Evolutionary conservation across 2,113 vertebrate species (phyloP).

Genomic region (Platycercus adscitus): DNA sequence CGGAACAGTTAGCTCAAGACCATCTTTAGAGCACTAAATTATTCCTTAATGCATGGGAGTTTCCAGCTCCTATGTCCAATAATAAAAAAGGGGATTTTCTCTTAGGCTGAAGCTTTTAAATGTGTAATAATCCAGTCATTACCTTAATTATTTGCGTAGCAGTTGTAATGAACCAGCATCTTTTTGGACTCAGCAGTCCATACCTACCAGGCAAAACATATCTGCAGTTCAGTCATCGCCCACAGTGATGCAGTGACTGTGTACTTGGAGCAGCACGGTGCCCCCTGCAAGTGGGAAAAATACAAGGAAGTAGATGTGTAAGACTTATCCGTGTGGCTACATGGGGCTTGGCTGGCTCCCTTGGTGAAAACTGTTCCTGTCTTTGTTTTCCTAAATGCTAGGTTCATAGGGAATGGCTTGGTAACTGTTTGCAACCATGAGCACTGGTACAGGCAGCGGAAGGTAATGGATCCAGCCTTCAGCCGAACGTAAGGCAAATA

Average conservation of each 20-base stretch:
- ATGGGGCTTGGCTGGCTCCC: accelerated
- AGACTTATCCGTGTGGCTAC: neutral
- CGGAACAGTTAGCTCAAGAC: neutral
- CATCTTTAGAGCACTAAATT: neutral
- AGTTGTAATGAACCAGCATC: neutral
- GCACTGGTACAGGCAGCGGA: constrained; percentile 87
- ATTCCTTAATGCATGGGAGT: neutral
- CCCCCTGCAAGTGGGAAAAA: neutral
- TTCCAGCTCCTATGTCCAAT: neutral
- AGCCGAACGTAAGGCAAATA: constrained; percentile 80
- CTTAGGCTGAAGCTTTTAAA: neutral
- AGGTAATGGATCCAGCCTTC: constrained; percentile 90
- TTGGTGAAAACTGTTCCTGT: neutral
- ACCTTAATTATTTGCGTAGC: neutral
- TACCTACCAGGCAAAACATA: neutral
- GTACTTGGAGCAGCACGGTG: neutral
- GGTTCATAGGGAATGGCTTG: constrained; percentile 88
- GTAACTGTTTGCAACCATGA: constrained; percentile 81
- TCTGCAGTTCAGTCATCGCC: neutral
- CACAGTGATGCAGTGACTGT: neutral
- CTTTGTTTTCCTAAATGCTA: constrained; percentile 43
- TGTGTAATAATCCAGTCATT: neutral
- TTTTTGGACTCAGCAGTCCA: neutral
- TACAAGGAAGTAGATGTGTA: neutral
- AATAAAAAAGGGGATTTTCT: neutral